These are phyloP conservation scores for Darevskia nairensis DNA, from an alignment of 2,797 vertebrate species.

Conservation along the genomic window DNA sequence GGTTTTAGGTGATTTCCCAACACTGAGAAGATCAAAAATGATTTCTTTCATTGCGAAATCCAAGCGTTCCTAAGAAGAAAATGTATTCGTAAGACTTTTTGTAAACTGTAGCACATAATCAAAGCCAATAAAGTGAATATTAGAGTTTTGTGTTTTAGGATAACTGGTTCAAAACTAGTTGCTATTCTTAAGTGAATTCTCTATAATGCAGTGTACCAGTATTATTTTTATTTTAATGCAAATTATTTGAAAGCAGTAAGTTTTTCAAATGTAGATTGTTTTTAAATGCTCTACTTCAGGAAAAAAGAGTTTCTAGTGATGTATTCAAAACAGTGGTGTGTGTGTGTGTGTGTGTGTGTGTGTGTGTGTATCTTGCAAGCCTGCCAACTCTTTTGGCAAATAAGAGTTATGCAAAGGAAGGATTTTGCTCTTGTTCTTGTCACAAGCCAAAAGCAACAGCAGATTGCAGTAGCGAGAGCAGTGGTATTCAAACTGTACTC, in stretches of 20 bases:
- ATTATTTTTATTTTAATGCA: background rate
- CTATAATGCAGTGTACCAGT: background rate
- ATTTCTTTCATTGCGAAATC: conserved; percentile 99
- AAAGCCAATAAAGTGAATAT: background rate
- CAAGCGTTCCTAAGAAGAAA: conserved; percentile 90
- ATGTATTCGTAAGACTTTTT: background rate
- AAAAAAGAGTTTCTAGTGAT: background rate
- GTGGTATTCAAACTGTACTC: background rate
- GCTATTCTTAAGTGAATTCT: background rate
- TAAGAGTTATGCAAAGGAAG: background rate
- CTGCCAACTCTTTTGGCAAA: background rate
- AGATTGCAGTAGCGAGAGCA: background rate
- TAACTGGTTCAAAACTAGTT: background rate
- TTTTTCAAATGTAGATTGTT: background rate
- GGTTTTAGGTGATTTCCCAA: conserved; percentile 98
- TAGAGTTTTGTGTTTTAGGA: background rate
- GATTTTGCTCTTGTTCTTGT: conserved; percentile 13
- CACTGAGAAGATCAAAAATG: conserved; percentile 99
- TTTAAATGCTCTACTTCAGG: background rate
- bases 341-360: no score
- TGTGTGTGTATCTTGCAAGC: background rate
- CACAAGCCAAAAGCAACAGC: background rate
- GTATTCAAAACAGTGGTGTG: background rate
- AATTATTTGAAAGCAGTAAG: background rate
- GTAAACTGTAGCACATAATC: background rate